phyloP scores from a whole-genome alignment of 2,888 invertebrate species.

The Idaea straminata region DNA sequence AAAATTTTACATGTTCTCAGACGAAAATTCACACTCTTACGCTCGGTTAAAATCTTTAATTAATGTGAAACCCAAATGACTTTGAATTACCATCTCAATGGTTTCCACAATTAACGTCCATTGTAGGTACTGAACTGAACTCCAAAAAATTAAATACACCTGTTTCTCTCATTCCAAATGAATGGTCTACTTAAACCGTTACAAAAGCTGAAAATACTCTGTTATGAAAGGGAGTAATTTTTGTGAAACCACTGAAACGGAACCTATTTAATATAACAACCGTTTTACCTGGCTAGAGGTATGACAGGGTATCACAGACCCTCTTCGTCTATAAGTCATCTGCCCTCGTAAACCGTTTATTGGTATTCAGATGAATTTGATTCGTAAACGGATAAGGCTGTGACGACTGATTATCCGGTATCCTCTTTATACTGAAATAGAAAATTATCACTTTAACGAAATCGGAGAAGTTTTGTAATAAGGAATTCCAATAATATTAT shows the following conservation, averaged over 20 bases:
- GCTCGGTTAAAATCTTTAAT: background rate
- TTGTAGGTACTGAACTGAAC: background rate
- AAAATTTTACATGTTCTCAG: background rate
- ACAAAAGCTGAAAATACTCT: slow-evolving; percentile 20
- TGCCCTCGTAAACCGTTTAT: slow-evolving; percentile 38
- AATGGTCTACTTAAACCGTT: slow-evolving; percentile 19
- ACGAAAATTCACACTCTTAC: background rate
- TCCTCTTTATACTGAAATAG: background rate
- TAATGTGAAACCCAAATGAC: background rate
- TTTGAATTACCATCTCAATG: background rate
- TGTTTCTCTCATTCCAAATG: slow-evolving; percentile 15
- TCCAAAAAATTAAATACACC: slow-evolving; percentile 11
- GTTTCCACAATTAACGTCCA: background rate
- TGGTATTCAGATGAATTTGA: slow-evolving; percentile 34
- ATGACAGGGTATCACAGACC: slow-evolving; percentile 8
- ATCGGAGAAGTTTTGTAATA: background rate
- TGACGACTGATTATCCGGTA: slow-evolving; percentile 5
- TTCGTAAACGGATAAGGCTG: background rate
- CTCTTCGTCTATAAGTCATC: slow-evolving; percentile 31
- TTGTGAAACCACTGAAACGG: slow-evolving; percentile 18
- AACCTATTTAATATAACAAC: slow-evolving; percentile 29
- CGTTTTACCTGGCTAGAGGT: slow-evolving; percentile 16
- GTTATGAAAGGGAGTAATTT: slow-evolving; percentile 14
- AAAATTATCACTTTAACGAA: slow-evolving; percentile 2
- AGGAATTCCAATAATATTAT: background rate